Base-by-base conservation (phyloP, 2,797 vertebrate species). In the Moxostoma hubbsi region DNA sequence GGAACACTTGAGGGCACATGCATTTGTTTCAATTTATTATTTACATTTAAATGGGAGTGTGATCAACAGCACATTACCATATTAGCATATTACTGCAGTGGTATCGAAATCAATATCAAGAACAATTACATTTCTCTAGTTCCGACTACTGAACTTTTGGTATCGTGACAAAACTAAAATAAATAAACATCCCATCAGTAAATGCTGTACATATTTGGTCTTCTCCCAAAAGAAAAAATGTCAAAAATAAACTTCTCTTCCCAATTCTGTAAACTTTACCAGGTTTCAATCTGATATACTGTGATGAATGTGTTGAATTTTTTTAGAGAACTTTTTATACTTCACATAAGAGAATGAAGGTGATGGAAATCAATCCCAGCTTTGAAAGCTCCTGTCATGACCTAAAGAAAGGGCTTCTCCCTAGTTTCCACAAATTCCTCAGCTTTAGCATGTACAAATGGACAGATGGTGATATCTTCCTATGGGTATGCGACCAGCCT, bases 381-480 rank as follows among this genome's bases (percentile, higher is more conserved):
- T 55, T 63, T 75, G 79, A 55, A 75, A 3, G 13, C 43, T 43
- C 46, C 13, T 13, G 18, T 43, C n/a, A 12, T 15, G 49, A 46
- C 46, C 49, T 1, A 47, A 49, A 7, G 10, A 47, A 9, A 59
- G 36, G 15, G 13, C 46, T 53, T 58, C 75, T 50, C 45, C 58
- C 49, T 11, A 6, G 64, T n/a, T 62, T 9, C 57, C 55, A 67
- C 47, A 50, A 59, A 80, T 61, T 57, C 49, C 69, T 75, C 24
- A 58, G 63, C 73, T 66, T 47, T 69, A 73, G 65, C 73, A 50
- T 57, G 55, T n/a, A 63, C 57, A 50, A 72, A 61, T 10, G 6
- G 73, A 64, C 86, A 87, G 85, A 83, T 88, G 85, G 86, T 50
- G 36, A 24, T 59, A 82, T 73, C 15, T 73, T 81, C 47, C 45